Evolutionary conservation across 2,797 vertebrate genomes (phyloP).

Genomic region (Argentina silus): DNA sequence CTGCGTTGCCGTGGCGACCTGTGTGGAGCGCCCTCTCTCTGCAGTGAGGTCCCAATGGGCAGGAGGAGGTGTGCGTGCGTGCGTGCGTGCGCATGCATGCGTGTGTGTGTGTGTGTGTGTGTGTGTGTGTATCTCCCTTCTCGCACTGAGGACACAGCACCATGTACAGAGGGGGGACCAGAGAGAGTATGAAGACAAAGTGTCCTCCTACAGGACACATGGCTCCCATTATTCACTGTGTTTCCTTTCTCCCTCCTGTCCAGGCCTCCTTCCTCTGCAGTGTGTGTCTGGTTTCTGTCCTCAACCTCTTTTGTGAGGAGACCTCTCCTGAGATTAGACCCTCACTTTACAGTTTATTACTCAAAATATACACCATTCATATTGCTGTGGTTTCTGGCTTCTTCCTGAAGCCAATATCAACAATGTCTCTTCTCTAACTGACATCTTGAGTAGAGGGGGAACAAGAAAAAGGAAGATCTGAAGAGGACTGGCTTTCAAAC

Average conservation of each 20-base stretch:
- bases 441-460: constrained; percentile 9
- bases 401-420: constrained; percentile 14
- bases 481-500: not conserved
- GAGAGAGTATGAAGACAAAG: not conserved
- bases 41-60: not conserved
- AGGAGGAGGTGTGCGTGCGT: not conserved
- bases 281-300: constrained; percentile 22
- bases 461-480: constrained; percentile 11
- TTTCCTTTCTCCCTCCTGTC: constrained; percentile 31
- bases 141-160: not conserved
- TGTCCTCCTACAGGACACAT: constrained; percentile 16
- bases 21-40: not conserved
- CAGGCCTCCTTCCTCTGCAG: constrained; percentile 14
- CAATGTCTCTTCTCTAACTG: constrained; percentile 12
- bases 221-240: constrained; percentile 30
- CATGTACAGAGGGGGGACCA: not conserved
- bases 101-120: no score
- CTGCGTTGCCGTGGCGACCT: not conserved
- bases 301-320: constrained; percentile 18
- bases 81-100: no score
- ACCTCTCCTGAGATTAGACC: constrained; percentile 6
- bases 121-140: not conserved
- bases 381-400: not conserved
- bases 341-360: not conserved
- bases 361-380: not conserved